Evolutionary conservation across 2,888 invertebrate species (phyloP), one percentile per base, ranked within the genome.

Genomic region (Synergus gifuensis): DNA sequence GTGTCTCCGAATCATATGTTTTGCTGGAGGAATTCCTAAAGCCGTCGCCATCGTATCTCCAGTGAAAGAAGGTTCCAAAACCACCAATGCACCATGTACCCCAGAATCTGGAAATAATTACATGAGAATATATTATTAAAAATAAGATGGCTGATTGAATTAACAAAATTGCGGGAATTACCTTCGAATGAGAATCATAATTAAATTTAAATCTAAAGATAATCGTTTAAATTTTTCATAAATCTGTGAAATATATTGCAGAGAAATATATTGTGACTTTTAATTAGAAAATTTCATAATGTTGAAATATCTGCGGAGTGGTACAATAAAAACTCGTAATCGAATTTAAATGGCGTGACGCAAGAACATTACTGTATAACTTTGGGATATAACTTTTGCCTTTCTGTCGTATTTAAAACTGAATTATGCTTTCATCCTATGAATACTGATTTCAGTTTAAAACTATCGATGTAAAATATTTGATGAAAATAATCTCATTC

Each of bases 21-120:
- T 98, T 54, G 97, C 97, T 18, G 97, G 96, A 64, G 98, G 98
- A 88, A 98, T 98, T 78, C 98, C 98, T 83, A 98, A 94, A 0
- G 98, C 97, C 11, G 97, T 97, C 73, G 98, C 98, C 96, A 98
- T 97, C 66, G 98, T 98, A 92, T 98, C 98, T 46, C 98, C 97
- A 79, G 97, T 98, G 93, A 98, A 98, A 16, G 98, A 97, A 18
- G 98, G 97, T 91, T 98, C 98, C 88, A 98, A 93, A 18, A 98
- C 98, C 77, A 98, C 97, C 83, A 98, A 93, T 14, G 98, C 98
- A 82, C 98, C 98, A 91, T 98, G 98, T 11, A 98, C 97, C 86
- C 98, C 98, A 90, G 98, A 98, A 92, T 98, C 98, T 96, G 93
- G 16, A 79, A 81, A 78, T 58, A 49, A 76, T 69, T n/a, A n/a